phyloP scores from a whole-genome alignment of 2,888 invertebrate genomes.

The Autographa gamma region DNA sequence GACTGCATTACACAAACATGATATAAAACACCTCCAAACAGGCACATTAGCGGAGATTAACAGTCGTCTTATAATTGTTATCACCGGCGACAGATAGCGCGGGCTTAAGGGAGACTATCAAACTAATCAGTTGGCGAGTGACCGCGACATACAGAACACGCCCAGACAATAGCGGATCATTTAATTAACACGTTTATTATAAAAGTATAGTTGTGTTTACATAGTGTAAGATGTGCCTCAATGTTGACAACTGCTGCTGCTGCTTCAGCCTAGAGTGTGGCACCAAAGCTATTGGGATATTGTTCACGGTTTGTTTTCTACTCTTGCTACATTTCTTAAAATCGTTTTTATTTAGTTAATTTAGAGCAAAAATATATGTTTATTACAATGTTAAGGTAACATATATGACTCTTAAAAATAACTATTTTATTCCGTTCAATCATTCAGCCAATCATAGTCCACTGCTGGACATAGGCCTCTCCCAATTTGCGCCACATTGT shows the following conservation, averaged over 20 bases:
- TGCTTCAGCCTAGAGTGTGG: slow-evolving; percentile 70
- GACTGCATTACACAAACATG: not conserved
- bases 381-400: too few species aligned
- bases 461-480: too few species aligned
- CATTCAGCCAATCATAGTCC: too few species aligned
- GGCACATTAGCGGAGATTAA: slow-evolving; percentile 32
- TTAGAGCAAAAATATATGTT: too few species aligned
- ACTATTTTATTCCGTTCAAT: too few species aligned
- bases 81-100: slow-evolving; percentile 47
- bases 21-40: not conserved
- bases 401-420: too few species aligned
- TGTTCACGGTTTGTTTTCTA: slow-evolving; percentile 66
- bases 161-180: not conserved
- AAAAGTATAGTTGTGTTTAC: slow-evolving; percentile 22
- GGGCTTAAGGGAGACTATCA: slow-evolving; percentile 36
- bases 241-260: slow-evolving; percentile 67
- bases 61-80: slow-evolving; percentile 39
- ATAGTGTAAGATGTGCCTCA: slow-evolving; percentile 62
- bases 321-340: not conserved
- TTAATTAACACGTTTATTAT: slow-evolving; percentile 12
- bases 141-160: slow-evolving; percentile 31
- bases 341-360: too few species aligned
- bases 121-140: slow-evolving; percentile 55
- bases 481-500: too few species aligned
- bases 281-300: slow-evolving; percentile 67